phyloP scores from a whole-genome alignment of 1,140 invertebrate species.

The Drosophila persimilis region DNA sequence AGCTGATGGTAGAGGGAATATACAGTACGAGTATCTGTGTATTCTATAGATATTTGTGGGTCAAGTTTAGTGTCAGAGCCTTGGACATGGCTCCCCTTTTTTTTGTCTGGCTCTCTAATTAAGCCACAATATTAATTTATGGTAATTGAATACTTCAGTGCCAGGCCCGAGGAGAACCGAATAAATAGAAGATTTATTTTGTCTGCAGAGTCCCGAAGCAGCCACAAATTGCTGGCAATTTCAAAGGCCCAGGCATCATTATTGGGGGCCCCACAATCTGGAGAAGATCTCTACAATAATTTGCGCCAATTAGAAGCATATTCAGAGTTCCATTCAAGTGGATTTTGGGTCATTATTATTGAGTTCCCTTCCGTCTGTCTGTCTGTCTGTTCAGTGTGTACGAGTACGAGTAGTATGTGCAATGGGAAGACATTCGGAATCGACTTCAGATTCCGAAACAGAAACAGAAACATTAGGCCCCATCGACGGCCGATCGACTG shows the following conservation, averaged over 20 bases:
- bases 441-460: conserved; percentile 23
- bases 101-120: conserved; percentile 67
- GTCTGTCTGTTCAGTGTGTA: background rate
- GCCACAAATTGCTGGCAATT: conserved; percentile 67
- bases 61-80: conserved; percentile 61
- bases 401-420: conserved; percentile 11
- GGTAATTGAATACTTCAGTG: conserved; percentile 73
- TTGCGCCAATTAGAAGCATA: conserved; percentile 72
- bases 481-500: conserved; percentile 62
- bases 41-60: conserved; percentile 26
- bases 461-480: conserved; percentile 50
- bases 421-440: conserved; percentile 36
- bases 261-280: conserved; percentile 41
- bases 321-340: conserved; percentile 53
- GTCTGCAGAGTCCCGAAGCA: conserved; percentile 24
- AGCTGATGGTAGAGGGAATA: background rate
- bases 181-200: conserved; percentile 42
- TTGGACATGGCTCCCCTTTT: conserved; percentile 20
- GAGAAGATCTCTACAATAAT: conserved; percentile 67
- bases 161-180: conserved; percentile 10
- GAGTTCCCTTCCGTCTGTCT: background rate
- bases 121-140: conserved; percentile 75
- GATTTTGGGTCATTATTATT: conserved; percentile 49
- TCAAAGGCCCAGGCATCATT: conserved; percentile 30
- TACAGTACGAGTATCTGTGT: no score